phyloP scores from a whole-genome alignment of 2,797 vertebrate species.

The Xenops minutus region DNA sequence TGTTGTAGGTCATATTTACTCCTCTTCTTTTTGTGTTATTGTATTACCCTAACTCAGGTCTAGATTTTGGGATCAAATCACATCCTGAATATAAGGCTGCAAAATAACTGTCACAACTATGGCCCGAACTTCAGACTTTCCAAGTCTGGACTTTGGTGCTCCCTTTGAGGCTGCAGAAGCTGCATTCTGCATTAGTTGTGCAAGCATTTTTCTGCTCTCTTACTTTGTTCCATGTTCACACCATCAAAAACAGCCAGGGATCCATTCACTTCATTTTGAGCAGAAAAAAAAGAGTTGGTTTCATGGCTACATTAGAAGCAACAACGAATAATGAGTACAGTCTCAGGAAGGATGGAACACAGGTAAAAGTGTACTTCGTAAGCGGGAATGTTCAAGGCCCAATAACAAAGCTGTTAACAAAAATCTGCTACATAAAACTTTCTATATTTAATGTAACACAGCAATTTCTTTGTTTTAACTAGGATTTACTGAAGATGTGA shows the following conservation, averaged over 20 bases:
- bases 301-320: neutral
- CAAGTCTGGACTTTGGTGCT: accelerated
- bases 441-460: neutral
- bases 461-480: neutral
- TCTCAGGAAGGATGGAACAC: neutral
- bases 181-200: neutral
- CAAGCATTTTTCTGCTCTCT: neutral
- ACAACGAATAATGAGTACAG: neutral
- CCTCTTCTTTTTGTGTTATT: neutral
- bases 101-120: neutral
- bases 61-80: neutral
- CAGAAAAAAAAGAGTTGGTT: neutral
- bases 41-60: neutral
- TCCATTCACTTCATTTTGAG: neutral
- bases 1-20: neutral
- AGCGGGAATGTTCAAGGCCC: neutral
- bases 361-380: neutral
- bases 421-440: neutral
- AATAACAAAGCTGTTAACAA: neutral
- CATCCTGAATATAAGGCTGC: neutral
- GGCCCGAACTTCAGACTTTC: neutral
- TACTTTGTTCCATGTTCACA: neutral
- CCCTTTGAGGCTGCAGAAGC: neutral
- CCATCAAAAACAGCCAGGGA: neutral
- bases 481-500: neutral